phyloP scores from a whole-genome alignment of 2,113 vertebrate species.

The Morphnarchus princeps region DNA sequence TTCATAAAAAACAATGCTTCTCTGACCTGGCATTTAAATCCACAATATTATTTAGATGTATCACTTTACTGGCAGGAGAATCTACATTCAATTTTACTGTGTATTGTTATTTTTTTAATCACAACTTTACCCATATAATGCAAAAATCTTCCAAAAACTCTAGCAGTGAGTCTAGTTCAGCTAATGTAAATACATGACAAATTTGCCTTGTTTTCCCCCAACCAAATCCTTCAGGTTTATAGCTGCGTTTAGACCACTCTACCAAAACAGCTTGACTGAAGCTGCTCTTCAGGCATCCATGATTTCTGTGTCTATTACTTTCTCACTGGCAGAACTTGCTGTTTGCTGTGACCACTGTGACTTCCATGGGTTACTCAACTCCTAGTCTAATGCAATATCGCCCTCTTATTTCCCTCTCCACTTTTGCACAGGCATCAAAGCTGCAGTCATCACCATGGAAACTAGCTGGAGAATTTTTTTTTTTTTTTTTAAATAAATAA shows the following conservation, averaged over 20 bases:
- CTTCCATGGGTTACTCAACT: background rate
- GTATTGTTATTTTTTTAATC: background rate
- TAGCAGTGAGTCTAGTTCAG: background rate
- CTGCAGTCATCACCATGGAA: constrained; percentile 87
- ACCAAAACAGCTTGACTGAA: background rate
- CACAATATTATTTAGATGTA: background rate
- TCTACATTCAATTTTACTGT: background rate
- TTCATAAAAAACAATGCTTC: background rate
- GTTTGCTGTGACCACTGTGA: background rate
- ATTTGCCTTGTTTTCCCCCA: background rate
- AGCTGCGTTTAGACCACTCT: background rate
- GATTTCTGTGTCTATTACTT: background rate
- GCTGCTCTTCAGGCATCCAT: background rate
- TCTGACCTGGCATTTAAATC: background rate
- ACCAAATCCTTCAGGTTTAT: background rate
- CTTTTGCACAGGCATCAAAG: constrained; percentile 58
- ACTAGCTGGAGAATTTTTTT: constrained; percentile 72
- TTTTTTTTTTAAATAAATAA: too few species aligned
- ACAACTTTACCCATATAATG: background rate
- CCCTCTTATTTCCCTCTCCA: constrained; percentile 54
- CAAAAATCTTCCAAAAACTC: background rate
- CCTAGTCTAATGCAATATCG: constrained; percentile 44
- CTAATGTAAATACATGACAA: background rate
- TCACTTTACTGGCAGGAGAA: background rate
- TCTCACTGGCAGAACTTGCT: background rate